These are phyloP conservation scores for Medauroidea extradentata DNA, from an alignment of 1,140 invertebrate genomes.

Conservation along the genomic window DNA sequence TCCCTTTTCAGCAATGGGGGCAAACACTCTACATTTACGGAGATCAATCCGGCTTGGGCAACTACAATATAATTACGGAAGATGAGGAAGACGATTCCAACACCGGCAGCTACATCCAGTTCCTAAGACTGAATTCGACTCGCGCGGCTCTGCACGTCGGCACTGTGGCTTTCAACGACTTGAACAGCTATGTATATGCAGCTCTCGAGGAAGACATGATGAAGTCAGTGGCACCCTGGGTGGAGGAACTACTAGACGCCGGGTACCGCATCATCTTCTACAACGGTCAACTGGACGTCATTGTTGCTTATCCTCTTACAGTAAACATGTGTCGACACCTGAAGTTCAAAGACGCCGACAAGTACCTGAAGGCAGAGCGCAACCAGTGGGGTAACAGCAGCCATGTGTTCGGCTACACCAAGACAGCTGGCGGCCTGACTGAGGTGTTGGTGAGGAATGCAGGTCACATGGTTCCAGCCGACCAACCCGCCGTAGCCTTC, in stretches of 20 bases:
- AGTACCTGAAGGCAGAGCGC: not conserved
- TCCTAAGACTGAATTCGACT: no score
- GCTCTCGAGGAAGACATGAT: conserved; percentile 69
- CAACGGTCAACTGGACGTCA: conserved; percentile 29
- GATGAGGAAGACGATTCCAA: no score
- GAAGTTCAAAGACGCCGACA: not conserved
- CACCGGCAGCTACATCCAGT: no score
- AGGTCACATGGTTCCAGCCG: no score
- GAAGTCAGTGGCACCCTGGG: conserved; percentile 71
- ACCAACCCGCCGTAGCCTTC: no score
- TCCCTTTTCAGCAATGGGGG: no score
- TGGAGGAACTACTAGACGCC: conserved; percentile 62
- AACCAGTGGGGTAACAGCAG: conserved; percentile 48
- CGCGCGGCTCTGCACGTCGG: conserved; percentile 78
- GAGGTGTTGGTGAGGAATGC: no score
- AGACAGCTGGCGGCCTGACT: conserved; percentile 59
- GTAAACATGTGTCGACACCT: conserved; percentile 6
- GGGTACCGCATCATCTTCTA: conserved; percentile 26
- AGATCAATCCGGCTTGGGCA: no score
- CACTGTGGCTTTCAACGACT: conserved; percentile 53
- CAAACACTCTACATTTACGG: no score
- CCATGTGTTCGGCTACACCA: conserved; percentile 73
- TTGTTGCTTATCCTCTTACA: conserved; percentile 19
- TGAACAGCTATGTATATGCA: conserved; percentile 55
- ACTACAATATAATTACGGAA: no score